A percentile compares a stretch with the other conserved stretches of the same genome.
Conservation (phyloP, 2,888 invertebrate species). For the Lumbricus terrestris region DNA sequence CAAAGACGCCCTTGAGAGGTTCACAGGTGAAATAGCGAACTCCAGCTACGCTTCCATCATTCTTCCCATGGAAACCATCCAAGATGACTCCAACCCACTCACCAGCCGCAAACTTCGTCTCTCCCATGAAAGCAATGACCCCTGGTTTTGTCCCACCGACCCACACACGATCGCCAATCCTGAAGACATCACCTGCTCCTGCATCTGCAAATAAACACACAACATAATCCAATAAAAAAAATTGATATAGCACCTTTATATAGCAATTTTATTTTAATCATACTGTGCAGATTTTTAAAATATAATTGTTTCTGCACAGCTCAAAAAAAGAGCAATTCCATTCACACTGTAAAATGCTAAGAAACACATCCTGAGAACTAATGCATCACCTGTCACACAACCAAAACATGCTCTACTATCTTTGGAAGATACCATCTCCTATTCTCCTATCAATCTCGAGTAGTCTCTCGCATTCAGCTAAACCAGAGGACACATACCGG, state of each 20-base stretch:
- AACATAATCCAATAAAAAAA: not conserved
- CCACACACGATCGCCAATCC: constrained; percentile 91
- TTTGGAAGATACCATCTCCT: not conserved
- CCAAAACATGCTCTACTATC: not conserved
- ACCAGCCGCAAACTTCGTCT: constrained; percentile 58
- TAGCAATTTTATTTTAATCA: not conserved
- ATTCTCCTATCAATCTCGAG: not conserved
- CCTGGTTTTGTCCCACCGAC: constrained; percentile 58
- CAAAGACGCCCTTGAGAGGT: constrained; percentile 57
- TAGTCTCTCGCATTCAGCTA: too few species aligned
- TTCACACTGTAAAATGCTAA: not conserved
- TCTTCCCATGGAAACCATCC: constrained; percentile 58
- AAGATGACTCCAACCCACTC: constrained; percentile 59
- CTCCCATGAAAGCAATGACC: constrained; percentile 57
- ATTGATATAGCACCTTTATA: too few species aligned
- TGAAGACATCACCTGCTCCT: constrained; percentile 64
- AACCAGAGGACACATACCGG: constrained; percentile 8
- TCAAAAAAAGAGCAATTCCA: constrained; percentile 5
- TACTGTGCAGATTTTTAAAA: not conserved
- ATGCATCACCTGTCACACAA: not conserved
- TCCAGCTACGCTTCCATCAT: constrained; percentile 59
- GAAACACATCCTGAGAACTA: not conserved
- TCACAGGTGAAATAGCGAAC: constrained; percentile 59
- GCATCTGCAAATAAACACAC: not conserved
- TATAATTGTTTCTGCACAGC: not conserved